Conservation (phyloP, 1,140 invertebrate genomes). For the Mylabris phalerata region DNA sequence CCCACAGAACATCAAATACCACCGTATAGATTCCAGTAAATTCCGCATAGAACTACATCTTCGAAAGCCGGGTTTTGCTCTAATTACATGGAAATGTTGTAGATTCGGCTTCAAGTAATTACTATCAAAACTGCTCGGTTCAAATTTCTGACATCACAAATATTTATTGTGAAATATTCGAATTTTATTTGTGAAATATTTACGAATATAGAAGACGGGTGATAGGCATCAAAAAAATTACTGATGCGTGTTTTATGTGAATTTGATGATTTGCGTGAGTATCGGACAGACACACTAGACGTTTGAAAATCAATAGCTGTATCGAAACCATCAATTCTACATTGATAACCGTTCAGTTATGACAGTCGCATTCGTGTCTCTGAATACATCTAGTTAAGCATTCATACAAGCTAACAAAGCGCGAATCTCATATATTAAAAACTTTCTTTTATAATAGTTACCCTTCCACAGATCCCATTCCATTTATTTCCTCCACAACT, state of each 20-base stretch:
- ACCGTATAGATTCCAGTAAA: too few relatives aligned
- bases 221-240: too few relatives aligned
- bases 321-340: conserved; percentile 38
- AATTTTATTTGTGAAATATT: too few relatives aligned
- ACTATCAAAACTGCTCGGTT: not conserved
- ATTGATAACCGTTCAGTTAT: conserved; percentile 44
- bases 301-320: conserved; percentile 28
- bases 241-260: conserved; percentile 4
- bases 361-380: conserved; percentile 40
- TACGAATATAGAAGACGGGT: too few relatives aligned
- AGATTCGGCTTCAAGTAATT: too few relatives aligned
- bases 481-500: not conserved
- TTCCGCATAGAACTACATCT: too few relatives aligned
- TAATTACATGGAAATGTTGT: too few relatives aligned
- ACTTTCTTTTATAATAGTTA: conserved; percentile 4
- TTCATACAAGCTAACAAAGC: conserved; percentile 40
- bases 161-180: too few relatives aligned
- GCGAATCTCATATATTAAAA: conserved; percentile 38
- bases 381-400: conserved; percentile 45
- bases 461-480: not conserved
- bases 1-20: not conserved
- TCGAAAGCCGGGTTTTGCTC: too few relatives aligned
- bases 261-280: conserved; percentile 29
- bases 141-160: not conserved
- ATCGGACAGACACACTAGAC: conserved; percentile 11